Base-by-base conservation (phyloP, 2,113 vertebrate species). In the Menidia beryllina region DNA sequence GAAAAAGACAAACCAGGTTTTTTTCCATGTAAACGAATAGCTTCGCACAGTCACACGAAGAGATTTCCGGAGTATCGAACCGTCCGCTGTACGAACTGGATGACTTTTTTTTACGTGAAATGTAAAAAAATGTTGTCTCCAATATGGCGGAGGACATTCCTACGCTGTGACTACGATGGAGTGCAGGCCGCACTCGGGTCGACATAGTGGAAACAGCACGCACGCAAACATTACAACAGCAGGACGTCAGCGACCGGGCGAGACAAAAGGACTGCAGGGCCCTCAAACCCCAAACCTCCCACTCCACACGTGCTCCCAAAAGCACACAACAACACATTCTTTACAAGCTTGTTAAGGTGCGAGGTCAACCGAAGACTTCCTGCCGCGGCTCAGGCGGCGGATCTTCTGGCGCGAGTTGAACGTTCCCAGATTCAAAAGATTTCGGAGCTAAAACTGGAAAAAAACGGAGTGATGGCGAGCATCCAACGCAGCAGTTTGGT, bases 161-260 rank as follows among this genome's bases (percentile, higher is more conserved):
- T 73, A 30, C 50, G 55, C 49, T 63, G 58, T 90, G 78, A 85
- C 36, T 25, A 75, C 48, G 66, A 54, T 61, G 54, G 63, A 81
- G 68, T 12, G 75, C 71, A 58, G 55, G 53, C 41, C 52, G 24
- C 13, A 19, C n/a, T 55, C 21, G 39, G 30, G 23, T 3, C 75
- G 83, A 84, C 38, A 75, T 61, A 66, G 75, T 82, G 86, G 75
- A 88, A 88, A 88, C 21, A 54, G 20, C 64, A n/a, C 48, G 36
- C 49, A 63, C 26, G 69, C 23, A 67, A 43, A 45, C 55, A 45
- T 45, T 45, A 60, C 56, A 70, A 34, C 14, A 55, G 19, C 47
- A 14, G 26, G 14, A 64, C 39, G 43, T 38, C 49, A 39, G 36
- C 4, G 39, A 62, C 51, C 14, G 56, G 55, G n/a, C 49, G 38